phyloP scores from a whole-genome alignment of 2,888 invertebrate genomes.

The Hypolimnas misippus region DNA sequence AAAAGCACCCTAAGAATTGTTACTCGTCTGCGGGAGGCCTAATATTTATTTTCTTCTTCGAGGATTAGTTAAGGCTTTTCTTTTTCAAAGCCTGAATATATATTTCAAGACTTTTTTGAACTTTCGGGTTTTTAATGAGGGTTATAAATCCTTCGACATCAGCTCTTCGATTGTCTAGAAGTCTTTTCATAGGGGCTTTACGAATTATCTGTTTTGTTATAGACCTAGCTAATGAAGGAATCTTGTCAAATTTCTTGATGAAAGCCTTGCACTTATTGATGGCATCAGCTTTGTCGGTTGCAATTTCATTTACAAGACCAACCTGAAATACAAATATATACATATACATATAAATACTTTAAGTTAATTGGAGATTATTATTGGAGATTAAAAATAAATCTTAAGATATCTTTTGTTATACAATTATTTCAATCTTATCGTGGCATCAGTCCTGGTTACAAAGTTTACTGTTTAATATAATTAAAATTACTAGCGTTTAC shows the following conservation, averaged over 20 bases:
- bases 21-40: no score
- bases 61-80: constrained; percentile 59
- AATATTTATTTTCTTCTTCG: not conserved
- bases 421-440: no score
- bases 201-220: constrained; percentile 84
- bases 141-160: constrained; percentile 87
- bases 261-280: constrained; percentile 87
- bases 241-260: constrained; percentile 85
- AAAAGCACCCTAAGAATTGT: no score
- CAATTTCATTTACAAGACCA: constrained; percentile 91
- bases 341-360: no score
- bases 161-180: constrained; percentile 84
- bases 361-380: no score
- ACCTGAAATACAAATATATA: constrained; percentile 69
- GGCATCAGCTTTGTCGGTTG: constrained; percentile 86
- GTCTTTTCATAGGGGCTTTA: constrained; percentile 70
- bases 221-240: constrained; percentile 85
- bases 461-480: no score
- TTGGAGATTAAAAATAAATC: no score
- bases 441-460: no score
- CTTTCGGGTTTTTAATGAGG: constrained; percentile 84
- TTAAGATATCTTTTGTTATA: no score
- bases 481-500: no score
- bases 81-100: constrained; percentile 89
- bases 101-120: constrained; percentile 88